phyloP scores from a whole-genome alignment of 92 coral and sea anemone genomes.

The Phenganax subtilis region DNA sequence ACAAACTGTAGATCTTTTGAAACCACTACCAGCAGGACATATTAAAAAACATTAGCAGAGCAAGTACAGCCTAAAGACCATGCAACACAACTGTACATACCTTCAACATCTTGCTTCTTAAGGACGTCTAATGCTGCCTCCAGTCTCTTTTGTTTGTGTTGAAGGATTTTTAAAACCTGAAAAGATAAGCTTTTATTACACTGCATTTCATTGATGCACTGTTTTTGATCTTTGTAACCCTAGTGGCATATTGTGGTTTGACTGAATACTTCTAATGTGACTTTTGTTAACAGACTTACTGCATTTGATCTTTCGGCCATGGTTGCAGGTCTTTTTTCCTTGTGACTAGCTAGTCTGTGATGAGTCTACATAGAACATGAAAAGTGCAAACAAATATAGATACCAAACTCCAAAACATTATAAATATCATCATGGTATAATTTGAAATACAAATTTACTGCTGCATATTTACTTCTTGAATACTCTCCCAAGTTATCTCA shows the following conservation, averaged over 20 bases:
- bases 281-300: neutral
- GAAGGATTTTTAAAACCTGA: conserved; percentile 60
- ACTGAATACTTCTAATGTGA: too few relatives aligned
- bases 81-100: conserved; percentile 14
- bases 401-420: neutral
- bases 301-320: conserved; percentile 7
- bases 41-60: neutral
- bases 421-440: neutral
- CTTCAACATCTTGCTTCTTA: conserved; percentile 60
- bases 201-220: neutral
- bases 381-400: neutral
- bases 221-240: neutral
- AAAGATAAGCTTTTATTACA: neutral
- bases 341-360: conserved; percentile 32
- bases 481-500: conserved; percentile 23
- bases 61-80: neutral
- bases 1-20: conserved; percentile 37
- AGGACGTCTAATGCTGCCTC: conserved; percentile 62
- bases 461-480: conserved; percentile 15
- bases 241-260: neutral
- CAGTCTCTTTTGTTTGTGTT: conserved; percentile 72
- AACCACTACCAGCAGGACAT: neutral
- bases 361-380: conserved; percentile 23
- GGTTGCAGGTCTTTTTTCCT: conserved; percentile 6
- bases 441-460: neutral